Percentiles rank a stretch among this genome's conserved stretches.
Evolutionary conservation across 2,113 vertebrate species (phyloP).

Genomic region (Urocitellus parryii): DNA sequence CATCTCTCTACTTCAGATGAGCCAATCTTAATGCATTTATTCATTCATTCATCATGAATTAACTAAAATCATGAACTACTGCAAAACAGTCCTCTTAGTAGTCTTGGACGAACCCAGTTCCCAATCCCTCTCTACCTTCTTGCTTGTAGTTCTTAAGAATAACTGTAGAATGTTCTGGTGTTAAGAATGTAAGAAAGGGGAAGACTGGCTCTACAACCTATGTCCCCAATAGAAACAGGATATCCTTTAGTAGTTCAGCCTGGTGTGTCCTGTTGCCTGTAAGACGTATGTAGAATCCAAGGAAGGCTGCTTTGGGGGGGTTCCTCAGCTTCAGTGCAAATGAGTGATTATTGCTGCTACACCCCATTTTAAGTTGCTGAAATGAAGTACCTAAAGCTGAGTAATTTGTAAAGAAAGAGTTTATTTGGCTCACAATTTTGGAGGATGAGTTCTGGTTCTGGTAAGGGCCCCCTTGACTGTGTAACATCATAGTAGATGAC

Average conservation of each 20-base stretch:
- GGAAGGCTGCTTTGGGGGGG: neutral
- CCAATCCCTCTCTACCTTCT: neutral
- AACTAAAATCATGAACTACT: neutral
- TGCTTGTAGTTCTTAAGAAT: neutral
- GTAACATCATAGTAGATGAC: no score
- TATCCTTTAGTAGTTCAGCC: neutral
- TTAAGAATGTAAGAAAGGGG: neutral
- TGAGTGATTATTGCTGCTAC: neutral
- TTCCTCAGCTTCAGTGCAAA: neutral
- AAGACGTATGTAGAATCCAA: no score
- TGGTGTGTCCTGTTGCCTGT: neutral
- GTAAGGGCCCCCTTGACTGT: neutral
- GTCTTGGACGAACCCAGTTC: neutral
- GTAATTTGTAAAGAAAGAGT: neutral
- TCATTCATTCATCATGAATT: neutral
- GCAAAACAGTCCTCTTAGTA: neutral
- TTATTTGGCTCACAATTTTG: neutral
- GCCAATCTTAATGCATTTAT: neutral
- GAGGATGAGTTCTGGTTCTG: neutral
- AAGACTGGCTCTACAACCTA: neutral
- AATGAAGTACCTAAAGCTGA: neutral
- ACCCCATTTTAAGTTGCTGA: neutral
- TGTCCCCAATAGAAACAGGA: neutral
- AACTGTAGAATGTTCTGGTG: neutral
- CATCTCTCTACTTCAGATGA: neutral